These are phyloP conservation scores for Phytoseiulus persimilis DNA, from an alignment of 2,888 invertebrate species.

Conservation along the genomic window DNA sequence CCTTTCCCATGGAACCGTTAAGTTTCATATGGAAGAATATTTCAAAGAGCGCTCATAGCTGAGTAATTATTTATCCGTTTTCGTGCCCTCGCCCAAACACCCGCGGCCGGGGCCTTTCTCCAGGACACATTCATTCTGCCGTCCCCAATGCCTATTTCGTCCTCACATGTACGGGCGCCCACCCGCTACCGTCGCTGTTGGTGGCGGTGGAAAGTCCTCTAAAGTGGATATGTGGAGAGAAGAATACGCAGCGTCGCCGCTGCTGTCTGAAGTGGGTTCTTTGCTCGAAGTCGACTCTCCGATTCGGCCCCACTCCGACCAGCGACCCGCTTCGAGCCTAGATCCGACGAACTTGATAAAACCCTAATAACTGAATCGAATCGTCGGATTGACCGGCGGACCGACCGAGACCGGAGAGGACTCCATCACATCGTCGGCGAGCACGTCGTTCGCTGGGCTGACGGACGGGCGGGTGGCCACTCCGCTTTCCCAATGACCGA, in stretches of 20 bases:
- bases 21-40: too few species aligned
- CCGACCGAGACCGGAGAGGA: slow-evolving; percentile 5
- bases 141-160: not conserved
- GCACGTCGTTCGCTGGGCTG: not conserved
- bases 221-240: not conserved
- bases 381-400: not conserved
- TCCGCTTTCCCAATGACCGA: not conserved
- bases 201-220: not conserved
- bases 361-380: not conserved
- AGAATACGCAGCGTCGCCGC: not conserved
- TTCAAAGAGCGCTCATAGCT: too few species aligned
- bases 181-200: not conserved
- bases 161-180: not conserved
- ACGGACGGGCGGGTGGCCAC: not conserved
- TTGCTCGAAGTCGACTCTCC: not conserved
- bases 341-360: slow-evolving; percentile 5
- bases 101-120: not conserved
- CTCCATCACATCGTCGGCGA: not conserved
- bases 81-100: not conserved
- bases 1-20: not conserved
- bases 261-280: not conserved
- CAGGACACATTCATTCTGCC: not conserved
- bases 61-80: too few species aligned
- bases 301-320: not conserved
- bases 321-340: not conserved